These are phyloP conservation scores for Cistogaster globosa DNA, from an alignment of 2,888 invertebrate species.

Conservation along the genomic window DNA sequence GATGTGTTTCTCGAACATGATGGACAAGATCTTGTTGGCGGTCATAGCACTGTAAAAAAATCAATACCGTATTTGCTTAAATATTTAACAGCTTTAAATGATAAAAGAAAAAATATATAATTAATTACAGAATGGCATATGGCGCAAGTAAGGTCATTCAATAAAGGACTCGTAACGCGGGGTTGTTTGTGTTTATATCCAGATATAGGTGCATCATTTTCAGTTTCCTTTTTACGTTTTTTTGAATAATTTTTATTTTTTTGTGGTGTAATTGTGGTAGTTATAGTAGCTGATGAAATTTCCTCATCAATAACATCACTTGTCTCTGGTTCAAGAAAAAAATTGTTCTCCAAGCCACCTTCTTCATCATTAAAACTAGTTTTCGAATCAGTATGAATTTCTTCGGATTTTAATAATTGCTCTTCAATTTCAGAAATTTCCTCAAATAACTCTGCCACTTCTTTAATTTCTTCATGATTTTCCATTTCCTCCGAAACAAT, in stretches of 20 bases:
- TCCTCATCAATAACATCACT: neutral
- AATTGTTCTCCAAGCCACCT: neutral
- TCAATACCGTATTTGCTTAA: neutral
- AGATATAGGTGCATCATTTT: neutral
- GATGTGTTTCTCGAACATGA: constrained; percentile 67
- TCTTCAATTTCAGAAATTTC: neutral
- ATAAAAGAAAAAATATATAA: neutral
- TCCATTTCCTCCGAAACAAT: neutral
- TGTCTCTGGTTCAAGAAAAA: neutral
- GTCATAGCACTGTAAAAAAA: constrained; percentile 58
- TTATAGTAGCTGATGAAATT: neutral
- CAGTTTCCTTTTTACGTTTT: neutral
- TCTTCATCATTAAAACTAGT: neutral
- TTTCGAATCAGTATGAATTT: neutral
- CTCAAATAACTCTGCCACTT: neutral
- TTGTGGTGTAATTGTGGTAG: neutral
- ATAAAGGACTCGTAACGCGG: constrained; percentile 58
- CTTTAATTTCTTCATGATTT: neutral
- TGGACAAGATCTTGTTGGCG: constrained; percentile 63
- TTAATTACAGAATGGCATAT: constrained; percentile 65
- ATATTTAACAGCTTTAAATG: neutral
- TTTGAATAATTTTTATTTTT: constrained; percentile 13
- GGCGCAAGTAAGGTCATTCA: constrained; percentile 57
- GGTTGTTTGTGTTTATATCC: constrained; percentile 59
- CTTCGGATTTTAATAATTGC: neutral